Evolutionary conservation across 2,797 vertebrate species (phyloP).

Genomic region (Pangasius macronema): DNA sequence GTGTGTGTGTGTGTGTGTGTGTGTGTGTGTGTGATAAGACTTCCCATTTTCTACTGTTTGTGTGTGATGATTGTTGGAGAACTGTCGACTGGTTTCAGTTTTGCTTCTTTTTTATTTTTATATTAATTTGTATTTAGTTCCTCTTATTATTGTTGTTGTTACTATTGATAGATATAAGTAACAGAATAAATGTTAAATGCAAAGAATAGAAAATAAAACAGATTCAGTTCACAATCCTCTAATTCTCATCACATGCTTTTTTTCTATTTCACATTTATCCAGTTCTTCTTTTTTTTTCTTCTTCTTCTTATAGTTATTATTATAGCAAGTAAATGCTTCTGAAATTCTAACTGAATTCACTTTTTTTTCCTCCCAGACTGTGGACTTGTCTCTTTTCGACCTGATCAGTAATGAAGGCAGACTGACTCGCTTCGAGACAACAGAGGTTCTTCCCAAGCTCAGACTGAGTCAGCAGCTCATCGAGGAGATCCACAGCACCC

Average conservation of each 20-base stretch:
- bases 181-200: not conserved
- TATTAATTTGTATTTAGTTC: too few species aligned
- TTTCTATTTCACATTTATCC: not conserved
- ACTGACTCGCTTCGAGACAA: conserved; percentile 83
- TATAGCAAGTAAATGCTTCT: not conserved
- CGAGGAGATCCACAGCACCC: conserved; percentile 85
- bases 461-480: conserved; percentile 85
- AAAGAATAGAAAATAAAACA: not conserved
- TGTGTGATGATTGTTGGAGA: not conserved
- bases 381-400: conserved; percentile 84
- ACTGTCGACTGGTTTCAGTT: too few species aligned
- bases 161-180: not conserved
- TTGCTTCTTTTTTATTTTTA: too few species aligned
- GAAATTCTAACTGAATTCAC: not conserved
- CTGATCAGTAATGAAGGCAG: conserved; percentile 84
- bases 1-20: not conserved
- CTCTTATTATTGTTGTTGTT: too few species aligned
- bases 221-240: too few species aligned
- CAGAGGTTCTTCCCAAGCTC: conserved; percentile 81
- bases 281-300: not conserved
- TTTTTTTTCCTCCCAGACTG: conserved; percentile 67
- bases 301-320: not conserved
- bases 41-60: not conserved
- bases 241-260: too few species aligned
- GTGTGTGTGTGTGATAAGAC: not conserved